Conservation (phyloP, 2,888 invertebrate species). For the Eupithecia subumbrata region DNA sequence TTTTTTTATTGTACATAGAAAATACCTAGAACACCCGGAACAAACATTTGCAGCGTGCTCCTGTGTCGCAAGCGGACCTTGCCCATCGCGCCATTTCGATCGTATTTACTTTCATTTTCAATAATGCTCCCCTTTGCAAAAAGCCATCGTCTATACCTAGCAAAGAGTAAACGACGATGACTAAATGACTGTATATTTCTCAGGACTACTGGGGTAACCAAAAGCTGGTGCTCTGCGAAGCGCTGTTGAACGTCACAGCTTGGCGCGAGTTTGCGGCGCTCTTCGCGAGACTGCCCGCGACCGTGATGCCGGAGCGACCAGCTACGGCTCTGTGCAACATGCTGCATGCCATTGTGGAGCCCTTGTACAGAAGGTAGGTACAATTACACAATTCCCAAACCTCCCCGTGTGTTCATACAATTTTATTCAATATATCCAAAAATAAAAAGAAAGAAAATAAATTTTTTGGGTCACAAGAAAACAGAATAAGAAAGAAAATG, state of each 20-base stretch:
- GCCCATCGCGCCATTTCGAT: no score
- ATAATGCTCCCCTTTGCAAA: not conserved
- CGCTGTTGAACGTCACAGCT: slow-evolving; percentile 93
- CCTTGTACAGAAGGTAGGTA: slow-evolving; percentile 89
- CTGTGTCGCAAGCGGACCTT: no score
- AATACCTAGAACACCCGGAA: no score
- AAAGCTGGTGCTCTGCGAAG: slow-evolving; percentile 96
- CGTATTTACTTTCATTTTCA: not conserved
- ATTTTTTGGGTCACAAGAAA: no score
- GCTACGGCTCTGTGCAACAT: slow-evolving; percentile 91
- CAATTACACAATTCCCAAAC: not conserved
- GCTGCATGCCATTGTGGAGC: slow-evolving; percentile 93
- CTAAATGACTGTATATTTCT: not conserved
- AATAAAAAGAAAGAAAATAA: no score
- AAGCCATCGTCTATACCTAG: not conserved
- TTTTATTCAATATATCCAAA: no score
- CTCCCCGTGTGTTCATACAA: not conserved
- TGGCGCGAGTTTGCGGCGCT: slow-evolving; percentile 94
- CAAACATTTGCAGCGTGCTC: no score
- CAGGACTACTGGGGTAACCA: slow-evolving; percentile 89
- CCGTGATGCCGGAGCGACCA: slow-evolving; percentile 90
- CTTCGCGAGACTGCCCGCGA: slow-evolving; percentile 92
- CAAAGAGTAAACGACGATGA: no score
- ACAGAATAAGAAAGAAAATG: no score
- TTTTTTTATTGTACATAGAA: no score